Evolutionary conservation across 2,113 vertebrate genomes (phyloP), one percentile per base, ranked within the genome.

Genomic region (Spea bombifrons): DNA sequence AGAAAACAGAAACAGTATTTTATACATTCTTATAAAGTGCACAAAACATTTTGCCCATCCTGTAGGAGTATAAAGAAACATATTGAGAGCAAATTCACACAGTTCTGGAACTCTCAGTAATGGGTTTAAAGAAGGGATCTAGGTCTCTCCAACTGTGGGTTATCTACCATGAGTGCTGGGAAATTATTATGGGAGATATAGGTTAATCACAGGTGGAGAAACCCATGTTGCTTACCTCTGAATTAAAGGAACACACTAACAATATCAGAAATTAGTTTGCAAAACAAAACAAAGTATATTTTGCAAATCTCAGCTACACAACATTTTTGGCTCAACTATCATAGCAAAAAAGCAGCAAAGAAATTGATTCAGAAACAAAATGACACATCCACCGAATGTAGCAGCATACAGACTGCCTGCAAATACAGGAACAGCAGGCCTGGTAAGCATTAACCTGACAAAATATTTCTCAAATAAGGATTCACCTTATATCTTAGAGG

Each of bases 1-100:
- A 76, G 55, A 44, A 47, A 79, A 76, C 70, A 48, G 30, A 64
- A 17, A 64, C 78, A 75, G 69, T 73, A 74, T 49, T 66, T 71
- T 17, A 83, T 65, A 68, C 80, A 81, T 59, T 80, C 83, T 83
- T 83, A 72, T 92, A 93, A 92, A 93, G 92, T 93, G 92, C 92
- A 90, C 88, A 88, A 87, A 59, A 89, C 86, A 85, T 84, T 83
- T 79, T 80, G n/a, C 16, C 47, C 16, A 55, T n/a, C 55, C 71
- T 67, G n/a, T 45, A 73, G 43, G 49, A 47, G 47, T 50, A 30
- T 44, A 9, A 67, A 67, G 10, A 67, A 55, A 53, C 7, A 52
- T 50, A 49, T 3, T 69, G 9, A n/a, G 44, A 45, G 57, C 30
- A 12, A 45, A 45, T 59, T 30, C 52, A 72, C 30, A 59, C 44